Evolutionary conservation across 1,140 invertebrate genomes (phyloP).

Genomic region (Zaprionus inermis): DNA sequence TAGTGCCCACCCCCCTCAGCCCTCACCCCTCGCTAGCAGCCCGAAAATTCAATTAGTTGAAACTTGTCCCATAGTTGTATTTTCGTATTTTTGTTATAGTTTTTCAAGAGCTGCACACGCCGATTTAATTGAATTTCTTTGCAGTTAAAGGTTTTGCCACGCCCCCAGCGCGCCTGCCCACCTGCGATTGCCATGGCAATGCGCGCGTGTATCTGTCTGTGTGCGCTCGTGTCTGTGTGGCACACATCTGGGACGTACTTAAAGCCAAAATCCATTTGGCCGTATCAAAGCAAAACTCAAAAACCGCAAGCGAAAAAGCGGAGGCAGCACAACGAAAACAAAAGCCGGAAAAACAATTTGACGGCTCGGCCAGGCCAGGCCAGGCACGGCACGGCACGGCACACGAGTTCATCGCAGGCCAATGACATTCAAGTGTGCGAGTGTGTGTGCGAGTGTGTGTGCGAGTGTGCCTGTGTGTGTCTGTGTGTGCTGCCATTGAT

Average conservation of each 20-base stretch:
- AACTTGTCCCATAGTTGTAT: conserved; percentile 48
- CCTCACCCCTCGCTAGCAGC: conserved; percentile 20
- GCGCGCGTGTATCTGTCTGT: background rate
- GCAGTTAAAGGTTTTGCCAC: conserved; percentile 41
- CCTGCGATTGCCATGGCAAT: conserved; percentile 22
- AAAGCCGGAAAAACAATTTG: conserved; percentile 82
- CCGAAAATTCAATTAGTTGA: conserved; percentile 72
- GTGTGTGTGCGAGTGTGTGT: conserved; percentile 8
- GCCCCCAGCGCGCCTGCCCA: background rate
- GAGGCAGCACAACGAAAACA: conserved; percentile 58
- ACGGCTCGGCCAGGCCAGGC: conserved; percentile 50
- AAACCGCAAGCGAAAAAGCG: conserved; percentile 39
- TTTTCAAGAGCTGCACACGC: conserved; percentile 32
- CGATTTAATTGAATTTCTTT: conserved; percentile 61
- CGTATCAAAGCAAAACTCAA: conserved; percentile 51
- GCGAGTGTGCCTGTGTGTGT: conserved; percentile 1
- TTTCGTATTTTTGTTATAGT: conserved; percentile 31
- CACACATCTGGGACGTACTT: conserved; percentile 17
- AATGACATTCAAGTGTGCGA: conserved; percentile 68
- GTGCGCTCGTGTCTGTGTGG: background rate
- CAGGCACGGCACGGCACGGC: conserved; percentile 17
- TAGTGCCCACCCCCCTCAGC: background rate
- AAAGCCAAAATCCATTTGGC: conserved; percentile 27
- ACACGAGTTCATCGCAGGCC: conserved; percentile 63
- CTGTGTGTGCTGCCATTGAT: conserved; percentile 66